A percentile compares a stretch with the other conserved stretches of the same genome.
Evolutionary conservation across 1,140 invertebrate genomes (phyloP).

Genomic region (Macrobrachium nipponense): DNA sequence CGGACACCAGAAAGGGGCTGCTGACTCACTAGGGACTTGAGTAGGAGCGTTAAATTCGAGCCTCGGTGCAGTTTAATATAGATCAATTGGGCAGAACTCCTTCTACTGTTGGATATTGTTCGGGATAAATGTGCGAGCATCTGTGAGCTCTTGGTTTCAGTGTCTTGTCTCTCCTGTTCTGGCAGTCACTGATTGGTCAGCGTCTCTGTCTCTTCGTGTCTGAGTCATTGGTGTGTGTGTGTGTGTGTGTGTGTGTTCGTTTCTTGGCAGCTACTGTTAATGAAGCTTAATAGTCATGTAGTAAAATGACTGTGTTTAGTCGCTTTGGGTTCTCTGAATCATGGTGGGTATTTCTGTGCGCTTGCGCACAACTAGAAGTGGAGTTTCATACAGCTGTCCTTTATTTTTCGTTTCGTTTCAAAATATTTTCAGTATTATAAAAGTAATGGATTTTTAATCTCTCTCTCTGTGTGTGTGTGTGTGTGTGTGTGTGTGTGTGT

Average conservation of each 20-base stretch:
- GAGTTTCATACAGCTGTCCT: background rate
- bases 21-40: too few relatives aligned
- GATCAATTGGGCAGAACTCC: too few relatives aligned
- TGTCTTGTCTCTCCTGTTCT: background rate
- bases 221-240: conserved; percentile 20
- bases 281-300: too few relatives aligned
- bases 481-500: background rate
- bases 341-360: conserved; percentile 1
- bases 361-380: background rate
- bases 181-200: background rate
- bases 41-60: too few relatives aligned
- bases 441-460: background rate
- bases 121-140: too few relatives aligned
- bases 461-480: background rate
- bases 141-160: too few relatives aligned
- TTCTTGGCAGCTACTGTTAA: background rate
- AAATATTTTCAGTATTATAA: background rate
- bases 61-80: too few relatives aligned
- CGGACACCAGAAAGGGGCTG: too few relatives aligned
- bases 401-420: background rate
- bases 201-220: background rate
- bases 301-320: too few relatives aligned
- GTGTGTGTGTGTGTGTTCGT: conserved; percentile 11
- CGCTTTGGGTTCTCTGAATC: too few relatives aligned
- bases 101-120: too few relatives aligned